Percentiles rank a stretch among this genome's conserved stretches.
phyloP scores from a whole-genome alignment of 30 jellyfish, hydroid and myxozoan genomes.

The Hydractinia symbiolongicarpus region DNA sequence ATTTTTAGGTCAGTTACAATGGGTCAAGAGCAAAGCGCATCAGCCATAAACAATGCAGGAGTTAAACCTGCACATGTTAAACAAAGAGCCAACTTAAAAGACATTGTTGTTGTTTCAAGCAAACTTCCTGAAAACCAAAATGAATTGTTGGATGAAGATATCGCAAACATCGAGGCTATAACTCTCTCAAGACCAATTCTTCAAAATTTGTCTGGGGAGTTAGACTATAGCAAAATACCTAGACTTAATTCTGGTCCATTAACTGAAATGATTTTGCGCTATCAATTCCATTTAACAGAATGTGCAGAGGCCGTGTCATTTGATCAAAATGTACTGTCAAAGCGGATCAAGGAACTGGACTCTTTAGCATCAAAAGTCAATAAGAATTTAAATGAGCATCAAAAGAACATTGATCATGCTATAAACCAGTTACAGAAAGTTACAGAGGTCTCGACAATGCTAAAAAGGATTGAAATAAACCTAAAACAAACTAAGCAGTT shows the following conservation, averaged over 20 bases:
- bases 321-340: constrained; percentile 72
- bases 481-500: constrained; percentile 36
- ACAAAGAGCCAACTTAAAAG: constrained; percentile 68
- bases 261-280: constrained; percentile 75
- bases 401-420: constrained; percentile 47
- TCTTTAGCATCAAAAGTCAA: constrained; percentile 31
- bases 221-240: constrained; percentile 47
- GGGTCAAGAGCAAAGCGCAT: too few relatives aligned
- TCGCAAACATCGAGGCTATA: constrained; percentile 38
- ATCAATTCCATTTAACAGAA: constrained; percentile 80
- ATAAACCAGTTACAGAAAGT: constrained; percentile 44
- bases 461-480: constrained; percentile 48
- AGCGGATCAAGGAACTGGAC: constrained; percentile 70
- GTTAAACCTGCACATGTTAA: not conserved
- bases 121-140: constrained; percentile 35
- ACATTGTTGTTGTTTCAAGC: constrained; percentile 63
- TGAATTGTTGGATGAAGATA: constrained; percentile 37
- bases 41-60: too few relatives aligned
- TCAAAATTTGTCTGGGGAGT: constrained; percentile 37
- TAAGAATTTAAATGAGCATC: constrained; percentile 48
- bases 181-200: constrained; percentile 56
- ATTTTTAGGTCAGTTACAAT: too few relatives aligned
- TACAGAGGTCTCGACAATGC: constrained; percentile 46
- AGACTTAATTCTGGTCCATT: constrained; percentile 54
- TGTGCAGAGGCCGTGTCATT: constrained; percentile 95